Evolutionary conservation across 53 echinoderm and acorn worm genomes (phyloP), one percentile per base, ranked within the genome.

Genomic region (Zoroaster sp.): DNA sequence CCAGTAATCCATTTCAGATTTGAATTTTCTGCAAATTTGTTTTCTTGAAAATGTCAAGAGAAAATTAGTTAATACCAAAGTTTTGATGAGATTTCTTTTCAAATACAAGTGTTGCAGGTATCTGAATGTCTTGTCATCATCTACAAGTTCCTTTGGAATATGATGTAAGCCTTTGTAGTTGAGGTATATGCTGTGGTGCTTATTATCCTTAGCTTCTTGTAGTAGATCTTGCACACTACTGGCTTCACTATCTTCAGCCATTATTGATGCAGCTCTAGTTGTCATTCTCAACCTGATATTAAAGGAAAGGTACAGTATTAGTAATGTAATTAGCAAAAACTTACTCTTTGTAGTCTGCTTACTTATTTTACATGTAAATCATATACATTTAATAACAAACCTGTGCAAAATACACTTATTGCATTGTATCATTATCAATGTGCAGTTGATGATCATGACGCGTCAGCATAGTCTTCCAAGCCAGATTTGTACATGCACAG

Each of bases 121-220:
- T 66, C 65, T 35, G 72, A 63, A 92, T 38, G 74, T 74, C 25
- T 67, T 1, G 5, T 71, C 77, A 17, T 93, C 78, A 49, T 87
- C 73, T 14, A 78, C 59, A 3, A 93, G 83, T 17, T 51, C 78
- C 2, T 38, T 1, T 15, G 90, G 90, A 23, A 93, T 52, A 13
- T 87, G 45, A 25, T 59, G 9, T 77, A 94, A 78, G 8, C 95
- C 92, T 77, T 92, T 94, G 88, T 94, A 94, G 78, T 94, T 94
- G 43, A 94, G 90, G 47, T 88, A 90, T 4, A 94, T 83, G 25
- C 83, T 90, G 28, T 74, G 44, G 79, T 88, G 90, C 10, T 88
- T 76, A 23, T 90, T 73, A 10, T 77, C 40, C 13, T 35, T 17
- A n/a, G 92, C 92, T 23, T 94, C 95, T 13, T 81, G 47, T 34